These are phyloP conservation scores for Euphonia xanthogaster DNA, from an alignment of 2,797 vertebrate species.

Conservation along the genomic window DNA sequence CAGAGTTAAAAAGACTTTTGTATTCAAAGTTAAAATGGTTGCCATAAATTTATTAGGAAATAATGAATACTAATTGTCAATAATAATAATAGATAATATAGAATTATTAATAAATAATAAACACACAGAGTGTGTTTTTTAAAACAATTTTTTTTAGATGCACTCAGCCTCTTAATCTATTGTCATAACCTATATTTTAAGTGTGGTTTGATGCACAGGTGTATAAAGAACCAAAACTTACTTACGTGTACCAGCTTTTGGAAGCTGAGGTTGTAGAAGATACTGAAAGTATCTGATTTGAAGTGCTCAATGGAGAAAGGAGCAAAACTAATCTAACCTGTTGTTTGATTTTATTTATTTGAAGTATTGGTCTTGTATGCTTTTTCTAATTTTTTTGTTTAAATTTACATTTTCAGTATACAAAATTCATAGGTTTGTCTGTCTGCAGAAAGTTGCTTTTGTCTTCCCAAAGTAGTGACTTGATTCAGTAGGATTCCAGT, in stretches of 20 bases:
- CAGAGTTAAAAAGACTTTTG: background rate
- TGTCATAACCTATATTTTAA: background rate
- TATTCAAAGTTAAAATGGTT: background rate
- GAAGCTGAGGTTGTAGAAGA: background rate
- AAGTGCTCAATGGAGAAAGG: background rate
- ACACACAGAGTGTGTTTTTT: background rate
- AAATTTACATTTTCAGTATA: slow-evolving; percentile 38
- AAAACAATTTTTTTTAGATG: background rate
- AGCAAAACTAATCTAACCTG: background rate
- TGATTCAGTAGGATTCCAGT: background rate
- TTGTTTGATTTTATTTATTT: background rate
- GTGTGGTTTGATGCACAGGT: background rate
- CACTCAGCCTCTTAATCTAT: background rate
- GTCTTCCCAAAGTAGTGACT: background rate
- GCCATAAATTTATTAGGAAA: background rate
- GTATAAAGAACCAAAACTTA: background rate
- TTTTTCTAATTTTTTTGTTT: slow-evolving; percentile 30
- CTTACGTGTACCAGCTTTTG: background rate
- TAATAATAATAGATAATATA: background rate
- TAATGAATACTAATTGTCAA: background rate
- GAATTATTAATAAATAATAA: background rate
- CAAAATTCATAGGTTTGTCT: background rate
- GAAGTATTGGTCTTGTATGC: background rate
- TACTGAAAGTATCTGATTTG: background rate
- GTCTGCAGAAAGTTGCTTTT: background rate